Evolutionary conservation across 2,113 vertebrate species (phyloP), one percentile per base, ranked within the genome.

Genomic region (Martes martes): DNA sequence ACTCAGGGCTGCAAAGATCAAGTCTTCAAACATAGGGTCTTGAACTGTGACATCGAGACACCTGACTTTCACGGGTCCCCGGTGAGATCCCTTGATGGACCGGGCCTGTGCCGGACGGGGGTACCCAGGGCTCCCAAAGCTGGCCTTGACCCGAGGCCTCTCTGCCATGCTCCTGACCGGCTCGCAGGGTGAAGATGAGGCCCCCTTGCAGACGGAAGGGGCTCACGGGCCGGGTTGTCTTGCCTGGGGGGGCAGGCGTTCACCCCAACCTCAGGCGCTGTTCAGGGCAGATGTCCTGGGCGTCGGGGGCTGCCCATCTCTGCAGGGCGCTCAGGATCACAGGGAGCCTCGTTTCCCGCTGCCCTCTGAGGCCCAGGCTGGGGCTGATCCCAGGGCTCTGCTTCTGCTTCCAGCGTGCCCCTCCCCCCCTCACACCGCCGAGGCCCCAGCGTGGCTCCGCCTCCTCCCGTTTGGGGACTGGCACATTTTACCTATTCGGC

Each of bases 371-470:
- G 4, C 21, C 80, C 55, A 16, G 11, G 11, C 24, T 28, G n/a
- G 36, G 55, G 39, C 9, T 57, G 33, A 55, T 14, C 21, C 4
- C 19, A 0, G 2, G 33, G 2, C 21, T 24, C n/a, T 57, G 31
- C 26, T n/a, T 52, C 31, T 23, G 19, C 0, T 1, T 16, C 33
- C 33, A 28, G 59, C 8, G 2, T 39, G 21, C 4, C 9, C 14
- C 4, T 1, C 23, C 14, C 42, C 59, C 11, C 3, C 2, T 1
- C 4, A 21, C 13, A 21, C 13, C 18, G 55, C 28, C 2, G 6
- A n/a, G 21, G 11, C 69, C 11, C 7, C 4, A 14, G 50, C 24
- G 31, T 45, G 10, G 45, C 21, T 13, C 7, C 4, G 10, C 52
- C 69, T 45, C 16, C 45, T 50, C 55, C 52, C 2, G 4, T 36